Base-by-base conservation (phyloP, 2,113 vertebrate genomes). In the Nycticorax nycticorax region DNA sequence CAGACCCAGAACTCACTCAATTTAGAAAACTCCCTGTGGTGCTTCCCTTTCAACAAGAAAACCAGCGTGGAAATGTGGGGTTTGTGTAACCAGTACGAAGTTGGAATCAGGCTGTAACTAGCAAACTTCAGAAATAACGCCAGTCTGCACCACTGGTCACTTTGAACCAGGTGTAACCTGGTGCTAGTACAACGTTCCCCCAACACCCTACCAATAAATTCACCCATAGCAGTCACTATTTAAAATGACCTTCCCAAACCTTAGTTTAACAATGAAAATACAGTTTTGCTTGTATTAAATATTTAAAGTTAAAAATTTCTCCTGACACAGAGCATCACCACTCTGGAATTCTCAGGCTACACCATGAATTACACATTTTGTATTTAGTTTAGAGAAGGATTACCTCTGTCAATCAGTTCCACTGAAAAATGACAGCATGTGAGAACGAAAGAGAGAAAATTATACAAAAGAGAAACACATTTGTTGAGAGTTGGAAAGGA, bases 391-490 rank as follows among this genome's bases (percentile, higher is more conserved):
- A 95, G 95, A 88, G 94, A 96, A 96, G 79, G 85, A 87, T 97
- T 97, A 97, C 97, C 97, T 97, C 95, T 73, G 73, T 45, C 91
- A 86, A 71, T 97, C 95, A 97, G 96, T 88, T 93, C 97, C 93
- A 96, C 92, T 96, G 91, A 95, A 74, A 95, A 71, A 79, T 88
- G 96, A 95, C 92, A 98, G 97, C 97, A 95, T 97, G 96, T 83
- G 93, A 96, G 95, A 96, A 64, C 3, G 45, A 89, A 84, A 97
- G 87, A 96, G 91, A 97, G 92, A 97, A 72, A 95, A 89, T 96
- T 66, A 97, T 21, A 95, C 93, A 96, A 68, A 48, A 82, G 71
- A 95, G 89, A 96, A 95, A 93, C 72, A 85, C 83, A 78, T 78
- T 75, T 32, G 60, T 39, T 80, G 71, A 68, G 81, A 85, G 63